A percentile compares a stretch with the other conserved stretches of the same genome.
phyloP scores from a whole-genome alignment of 2,888 invertebrate species.

The Clunio marinus region DNA sequence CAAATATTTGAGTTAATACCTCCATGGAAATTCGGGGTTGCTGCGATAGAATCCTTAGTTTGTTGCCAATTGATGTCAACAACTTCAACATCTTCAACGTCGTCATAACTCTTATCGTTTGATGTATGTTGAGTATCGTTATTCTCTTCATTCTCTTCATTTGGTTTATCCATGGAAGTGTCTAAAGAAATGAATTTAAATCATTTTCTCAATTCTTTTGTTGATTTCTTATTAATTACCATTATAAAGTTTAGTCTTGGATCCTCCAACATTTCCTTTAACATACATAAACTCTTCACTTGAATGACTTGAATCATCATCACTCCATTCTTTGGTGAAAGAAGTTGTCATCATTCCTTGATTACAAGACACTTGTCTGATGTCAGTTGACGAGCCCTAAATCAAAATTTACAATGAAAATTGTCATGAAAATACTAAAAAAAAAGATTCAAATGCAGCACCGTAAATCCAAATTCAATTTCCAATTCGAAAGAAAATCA shows the following conservation, averaged over 20 bases:
- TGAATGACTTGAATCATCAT: slow-evolving; percentile 50
- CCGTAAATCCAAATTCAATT: background rate
- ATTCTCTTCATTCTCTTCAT: slow-evolving; percentile 48
- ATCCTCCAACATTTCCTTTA: slow-evolving; percentile 42
- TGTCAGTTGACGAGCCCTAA: slow-evolving; percentile 40
- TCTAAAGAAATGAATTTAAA: background rate
- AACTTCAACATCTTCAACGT: background rate
- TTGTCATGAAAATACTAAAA: background rate
- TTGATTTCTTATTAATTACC: no score
- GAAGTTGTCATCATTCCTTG: slow-evolving; percentile 41
- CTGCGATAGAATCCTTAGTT: background rate
- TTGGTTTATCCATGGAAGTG: slow-evolving; percentile 40
- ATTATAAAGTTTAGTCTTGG: slow-evolving; percentile 40
- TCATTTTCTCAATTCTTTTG: no score
- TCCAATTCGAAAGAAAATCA: background rate
- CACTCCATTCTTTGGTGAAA: slow-evolving; percentile 47
- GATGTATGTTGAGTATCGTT: slow-evolving; percentile 44
- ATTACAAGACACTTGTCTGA: slow-evolving; percentile 41
- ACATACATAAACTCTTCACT: slow-evolving; percentile 46
- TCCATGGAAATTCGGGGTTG: background rate
- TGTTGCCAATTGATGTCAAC: background rate
- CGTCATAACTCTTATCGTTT: background rate
- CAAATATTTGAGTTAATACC: background rate
- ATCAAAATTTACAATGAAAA: background rate
- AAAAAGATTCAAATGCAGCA: background rate